A percentile compares a stretch with the other conserved stretches of the same genome.
phyloP scores from a whole-genome alignment of 1,140 invertebrate species.

The Pseudomyrmex pallidus region DNA sequence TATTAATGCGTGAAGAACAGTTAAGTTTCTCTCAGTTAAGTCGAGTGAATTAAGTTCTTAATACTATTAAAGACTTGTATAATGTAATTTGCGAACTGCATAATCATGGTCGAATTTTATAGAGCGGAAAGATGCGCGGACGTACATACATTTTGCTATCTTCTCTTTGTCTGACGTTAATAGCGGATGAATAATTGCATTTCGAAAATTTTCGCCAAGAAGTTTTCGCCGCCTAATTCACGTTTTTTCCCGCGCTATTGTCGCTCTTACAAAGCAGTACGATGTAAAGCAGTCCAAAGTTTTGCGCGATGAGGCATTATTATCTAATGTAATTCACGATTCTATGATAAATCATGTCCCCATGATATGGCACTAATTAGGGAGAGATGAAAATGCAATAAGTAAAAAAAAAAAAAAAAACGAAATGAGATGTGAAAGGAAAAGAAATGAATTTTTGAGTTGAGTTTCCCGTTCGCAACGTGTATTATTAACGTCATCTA shows the following conservation, averaged over 20 bases:
- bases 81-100: conserved; percentile 33
- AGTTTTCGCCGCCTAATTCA: too few relatives aligned
- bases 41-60: conserved; percentile 8
- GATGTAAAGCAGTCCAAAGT: conserved; percentile 36
- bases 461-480: neutral
- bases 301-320: conserved; percentile 44
- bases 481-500: conserved; percentile 43
- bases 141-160: neutral
- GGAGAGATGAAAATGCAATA: conserved; percentile 28
- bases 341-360: conserved; percentile 58
- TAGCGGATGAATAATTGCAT: conserved; percentile 35
- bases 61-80: conserved; percentile 3
- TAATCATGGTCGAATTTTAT: conserved; percentile 46
- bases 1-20: neutral
- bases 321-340: conserved; percentile 59
- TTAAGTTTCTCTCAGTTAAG: conserved; percentile 5
- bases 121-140: neutral
- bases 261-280: too few relatives aligned
- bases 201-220: neutral
- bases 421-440: neutral
- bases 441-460: conserved; percentile 38
- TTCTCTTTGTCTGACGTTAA: conserved; percentile 21
- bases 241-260: too few relatives aligned
- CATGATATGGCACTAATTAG: conserved; percentile 33
- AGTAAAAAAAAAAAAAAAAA: conserved; percentile 19